Evolutionary conservation across 2,113 vertebrate species (phyloP).

Genomic region (Peucedramus taeniatus): DNA sequence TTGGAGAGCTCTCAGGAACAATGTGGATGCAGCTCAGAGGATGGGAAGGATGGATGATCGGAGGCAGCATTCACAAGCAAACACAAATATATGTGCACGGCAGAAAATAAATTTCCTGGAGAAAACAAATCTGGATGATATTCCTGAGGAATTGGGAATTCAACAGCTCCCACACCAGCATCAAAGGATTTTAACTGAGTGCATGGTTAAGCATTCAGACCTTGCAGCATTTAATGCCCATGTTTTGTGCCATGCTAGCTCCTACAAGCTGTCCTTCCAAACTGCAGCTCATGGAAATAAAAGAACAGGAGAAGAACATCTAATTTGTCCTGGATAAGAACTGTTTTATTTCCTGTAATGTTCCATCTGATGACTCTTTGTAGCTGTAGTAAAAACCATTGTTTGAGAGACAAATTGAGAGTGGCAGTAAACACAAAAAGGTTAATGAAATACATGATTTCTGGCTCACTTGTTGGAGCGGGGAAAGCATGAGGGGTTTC

Average conservation of each 20-base stretch:
- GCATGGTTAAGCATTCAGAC: not conserved
- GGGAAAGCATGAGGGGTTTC: not conserved
- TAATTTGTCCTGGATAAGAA: not conserved
- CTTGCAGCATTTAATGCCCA: not conserved
- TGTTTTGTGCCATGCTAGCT: not conserved
- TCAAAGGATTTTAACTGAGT: not conserved
- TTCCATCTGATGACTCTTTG: not conserved
- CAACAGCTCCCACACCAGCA: not conserved
- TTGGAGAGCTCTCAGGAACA: not conserved
- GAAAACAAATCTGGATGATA: not conserved
- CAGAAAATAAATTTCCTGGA: not conserved
- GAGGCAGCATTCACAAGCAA: not conserved
- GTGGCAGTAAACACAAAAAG: not conserved
- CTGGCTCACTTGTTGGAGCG: not conserved
- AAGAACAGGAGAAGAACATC: not conserved
- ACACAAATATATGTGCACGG: fast-evolving
- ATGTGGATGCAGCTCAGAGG: not conserved
- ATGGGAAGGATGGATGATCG: not conserved
- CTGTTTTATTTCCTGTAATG: not conserved
- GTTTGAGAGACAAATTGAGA: not conserved
- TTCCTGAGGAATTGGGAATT: not conserved
- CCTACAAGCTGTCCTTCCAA: not conserved
- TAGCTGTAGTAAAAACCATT: not conserved
- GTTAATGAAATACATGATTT: not conserved
- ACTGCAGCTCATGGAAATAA: not conserved